Evolutionary conservation across 2,113 vertebrate species (phyloP).

Genomic region (Elephantulus edwardii): DNA sequence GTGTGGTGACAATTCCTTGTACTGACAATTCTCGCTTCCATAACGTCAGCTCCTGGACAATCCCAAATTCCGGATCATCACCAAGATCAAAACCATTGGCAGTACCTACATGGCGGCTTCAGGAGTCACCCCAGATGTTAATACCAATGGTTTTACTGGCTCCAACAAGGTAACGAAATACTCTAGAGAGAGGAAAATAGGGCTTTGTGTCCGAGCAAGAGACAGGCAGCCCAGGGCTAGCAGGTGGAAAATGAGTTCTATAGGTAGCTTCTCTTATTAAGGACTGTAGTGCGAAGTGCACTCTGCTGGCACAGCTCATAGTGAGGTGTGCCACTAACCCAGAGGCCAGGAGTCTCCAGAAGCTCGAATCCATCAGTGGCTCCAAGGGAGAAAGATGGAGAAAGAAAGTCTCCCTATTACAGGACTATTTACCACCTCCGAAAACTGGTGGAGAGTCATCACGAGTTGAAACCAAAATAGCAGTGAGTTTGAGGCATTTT

Average conservation of each 20-base stretch:
- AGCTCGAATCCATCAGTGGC: too few relatives aligned
- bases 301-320: too few relatives aligned
- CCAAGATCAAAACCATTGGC: conserved; percentile 98
- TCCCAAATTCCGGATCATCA: conserved; percentile 94
- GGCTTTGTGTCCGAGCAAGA: neutral
- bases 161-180: conserved; percentile 86
- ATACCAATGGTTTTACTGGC: conserved; percentile 85
- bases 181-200: neutral
- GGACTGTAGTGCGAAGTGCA: too few relatives aligned
- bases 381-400: too few relatives aligned
- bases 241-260: accelerated
- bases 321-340: too few relatives aligned
- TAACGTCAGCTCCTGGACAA: conserved; percentile 92
- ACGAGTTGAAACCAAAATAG: too few relatives aligned
- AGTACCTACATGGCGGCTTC: conserved; percentile 99
- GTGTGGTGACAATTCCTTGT: neutral
- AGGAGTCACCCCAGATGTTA: conserved; percentile 88
- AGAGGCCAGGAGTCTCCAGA: too few relatives aligned
- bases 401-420: too few relatives aligned
- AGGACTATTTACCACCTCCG: too few relatives aligned
- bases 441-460: too few relatives aligned
- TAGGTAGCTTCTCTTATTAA: neutral
- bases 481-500: too few relatives aligned
- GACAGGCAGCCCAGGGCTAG: neutral
- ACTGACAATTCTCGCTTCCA: conserved; percentile 30